These are phyloP conservation scores for Samia ricini DNA, from an alignment of 1,140 invertebrate genomes.

Conservation along the genomic window DNA sequence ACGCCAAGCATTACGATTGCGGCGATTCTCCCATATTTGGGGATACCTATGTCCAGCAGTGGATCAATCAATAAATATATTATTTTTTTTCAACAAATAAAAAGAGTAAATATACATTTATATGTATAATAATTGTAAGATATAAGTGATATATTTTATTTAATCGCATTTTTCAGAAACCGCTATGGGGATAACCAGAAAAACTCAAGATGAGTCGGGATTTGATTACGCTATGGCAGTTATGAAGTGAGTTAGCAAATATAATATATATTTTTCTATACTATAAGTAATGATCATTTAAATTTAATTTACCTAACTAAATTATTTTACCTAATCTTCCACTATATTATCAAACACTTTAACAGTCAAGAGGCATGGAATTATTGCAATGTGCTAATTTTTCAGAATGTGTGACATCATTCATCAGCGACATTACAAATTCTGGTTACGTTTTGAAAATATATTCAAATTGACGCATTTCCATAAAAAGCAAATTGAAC, in stretches of 20 bases:
- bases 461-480: conserved; percentile 80
- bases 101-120: too few species aligned
- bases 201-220: conserved; percentile 80
- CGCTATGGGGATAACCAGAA: conserved; percentile 84
- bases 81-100: background rate
- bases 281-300: too few species aligned
- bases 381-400: too few species aligned
- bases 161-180: conserved; percentile 80
- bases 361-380: too few species aligned
- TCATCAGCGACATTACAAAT: conserved; percentile 82
- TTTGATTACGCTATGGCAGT: conserved; percentile 86
- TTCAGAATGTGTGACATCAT: conserved; percentile 85
- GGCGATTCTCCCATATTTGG: too few species aligned
- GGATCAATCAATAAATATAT: background rate
- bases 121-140: too few species aligned
- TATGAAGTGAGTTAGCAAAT: conserved; percentile 81
- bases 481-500: conserved; percentile 79
- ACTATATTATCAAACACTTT: too few species aligned
- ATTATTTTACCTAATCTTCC: too few species aligned
- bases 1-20: too few species aligned
- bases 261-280: background rate
- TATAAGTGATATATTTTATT: conserved; percentile 8
- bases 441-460: conserved; percentile 78
- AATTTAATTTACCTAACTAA: too few species aligned
- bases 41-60: too few species aligned